phyloP scores from a whole-genome alignment of 2,797 vertebrate genomes.

The Crypturellus tataupa region DNA sequence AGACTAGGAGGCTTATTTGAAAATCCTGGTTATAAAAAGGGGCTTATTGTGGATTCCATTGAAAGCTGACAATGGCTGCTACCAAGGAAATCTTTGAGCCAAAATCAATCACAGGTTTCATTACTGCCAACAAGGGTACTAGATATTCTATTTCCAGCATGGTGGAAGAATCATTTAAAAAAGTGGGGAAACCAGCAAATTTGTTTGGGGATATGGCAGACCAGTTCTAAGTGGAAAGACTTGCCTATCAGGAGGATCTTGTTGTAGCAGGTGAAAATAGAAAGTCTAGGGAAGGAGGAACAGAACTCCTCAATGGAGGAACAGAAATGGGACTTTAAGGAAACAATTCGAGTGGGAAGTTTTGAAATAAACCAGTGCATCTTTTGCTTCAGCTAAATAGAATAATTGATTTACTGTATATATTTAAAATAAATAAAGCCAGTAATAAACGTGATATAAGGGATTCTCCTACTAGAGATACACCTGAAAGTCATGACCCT shows the following conservation, averaged over 20 bases:
- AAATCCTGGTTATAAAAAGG: neutral
- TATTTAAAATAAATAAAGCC: neutral
- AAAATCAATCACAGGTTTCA: neutral
- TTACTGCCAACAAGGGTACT: neutral
- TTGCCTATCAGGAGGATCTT: neutral
- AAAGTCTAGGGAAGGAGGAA: neutral
- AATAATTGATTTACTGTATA: neutral
- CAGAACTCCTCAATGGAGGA: neutral
- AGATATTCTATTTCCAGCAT: neutral
- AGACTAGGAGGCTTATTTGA: neutral
- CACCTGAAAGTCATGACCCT: neutral
- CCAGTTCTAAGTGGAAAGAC: neutral
- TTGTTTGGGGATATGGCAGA: neutral
- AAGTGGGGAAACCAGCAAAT: neutral
- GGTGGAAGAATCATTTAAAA: neutral
- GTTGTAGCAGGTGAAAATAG: neutral
- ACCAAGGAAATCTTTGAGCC: slow-evolving; percentile 15
- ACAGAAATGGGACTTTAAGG: neutral
- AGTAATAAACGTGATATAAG: neutral
- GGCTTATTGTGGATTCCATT: neutral
- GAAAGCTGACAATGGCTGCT: neutral
- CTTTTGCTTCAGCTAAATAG: neutral
- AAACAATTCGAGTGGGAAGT: neutral
- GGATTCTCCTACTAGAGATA: neutral
- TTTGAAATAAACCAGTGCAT: neutral